Base-by-base conservation (phyloP, 2,113 vertebrate species). In the Anhinga rufa region DNA sequence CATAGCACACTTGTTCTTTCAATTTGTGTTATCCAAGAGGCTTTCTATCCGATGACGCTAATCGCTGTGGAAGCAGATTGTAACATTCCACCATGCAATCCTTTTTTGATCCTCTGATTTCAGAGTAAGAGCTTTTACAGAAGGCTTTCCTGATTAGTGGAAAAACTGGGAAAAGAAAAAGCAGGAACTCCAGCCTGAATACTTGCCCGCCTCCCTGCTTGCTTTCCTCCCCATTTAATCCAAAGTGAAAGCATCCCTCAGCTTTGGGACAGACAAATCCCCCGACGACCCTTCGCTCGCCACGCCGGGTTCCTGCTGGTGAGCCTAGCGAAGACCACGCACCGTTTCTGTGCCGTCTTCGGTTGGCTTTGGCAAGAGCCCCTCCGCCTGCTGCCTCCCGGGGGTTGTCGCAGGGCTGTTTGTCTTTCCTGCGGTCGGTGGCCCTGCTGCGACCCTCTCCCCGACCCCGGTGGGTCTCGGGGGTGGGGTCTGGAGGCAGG, bases 141-240 rank as follows among this genome's bases (percentile, higher is more conserved):
- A 96, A 94, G 92, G 95, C 94, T 97, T 97, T 96, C 96, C 95
- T 93, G 93, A 88, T 97, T 95, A 96, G 94, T 86, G 93, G 93
- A 87, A 94, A 95, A 95, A 96, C 49, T 48, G 49, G 48, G 46
- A 46, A 46, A 46, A 46, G 44, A 46, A 17, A 46, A 46, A 46
- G 14, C 95, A 71, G 88, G 92, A 91, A 86, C 76, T 86, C 66
- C 26, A 75, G 24, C 72, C 77, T 72, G 77, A 71, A 18, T 82
- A 31, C 20, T 64, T 20, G 10, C 55, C 32, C 58, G 36, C 25
- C 25, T 20, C 19, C 64, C 34, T 70, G 34, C 22, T 72, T 86
- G 49, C 80, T 83, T 52, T 90, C 81, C 57, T 93, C 80, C 79
- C 52, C 17, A 9, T 90, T 69, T 84, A 71, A 72, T 49, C 92